phyloP scores from a whole-genome alignment of 2,888 invertebrate species.

The Hedychridium roseum region DNA sequence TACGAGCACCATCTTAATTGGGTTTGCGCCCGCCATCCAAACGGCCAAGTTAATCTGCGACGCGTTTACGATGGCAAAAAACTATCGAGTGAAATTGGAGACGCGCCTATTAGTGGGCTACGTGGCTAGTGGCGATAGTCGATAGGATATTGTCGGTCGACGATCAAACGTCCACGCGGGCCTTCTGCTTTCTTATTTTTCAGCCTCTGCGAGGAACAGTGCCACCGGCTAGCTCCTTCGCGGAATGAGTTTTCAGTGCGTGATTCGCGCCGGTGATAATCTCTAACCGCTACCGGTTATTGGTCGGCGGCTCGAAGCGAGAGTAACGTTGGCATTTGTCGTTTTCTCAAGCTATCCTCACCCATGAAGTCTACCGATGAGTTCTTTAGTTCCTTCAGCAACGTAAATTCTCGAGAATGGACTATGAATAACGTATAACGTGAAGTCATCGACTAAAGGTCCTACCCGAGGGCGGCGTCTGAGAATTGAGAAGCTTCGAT shows the following conservation, averaged over 20 bases:
- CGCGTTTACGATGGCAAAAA: slow-evolving; percentile 61
- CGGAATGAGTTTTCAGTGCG: slow-evolving; percentile 51
- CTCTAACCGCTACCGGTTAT: slow-evolving; percentile 56
- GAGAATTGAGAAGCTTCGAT: too few species aligned
- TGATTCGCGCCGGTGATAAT: slow-evolving; percentile 60
- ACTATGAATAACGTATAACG: too few species aligned
- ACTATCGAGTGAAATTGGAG: slow-evolving; percentile 61
- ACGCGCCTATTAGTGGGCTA: slow-evolving; percentile 43
- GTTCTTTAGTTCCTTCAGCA: too few species aligned
- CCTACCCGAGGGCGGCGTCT: too few species aligned
- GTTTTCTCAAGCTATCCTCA: too few species aligned
- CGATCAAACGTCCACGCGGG: slow-evolving; percentile 46
- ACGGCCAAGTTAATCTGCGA: slow-evolving; percentile 52
- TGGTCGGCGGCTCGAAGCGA: slow-evolving; percentile 24
- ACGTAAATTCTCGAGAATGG: too few species aligned
- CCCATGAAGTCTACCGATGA: too few species aligned
- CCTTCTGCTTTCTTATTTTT: slow-evolving; percentile 21
- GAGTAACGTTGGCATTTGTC: too few species aligned
- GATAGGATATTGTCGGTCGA: slow-evolving; percentile 48
- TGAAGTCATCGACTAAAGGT: too few species aligned
- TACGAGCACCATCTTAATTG: slow-evolving; percentile 46
- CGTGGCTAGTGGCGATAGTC: slow-evolving; percentile 41
- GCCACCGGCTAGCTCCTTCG: slow-evolving; percentile 20
- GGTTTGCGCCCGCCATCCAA: slow-evolving; percentile 38
- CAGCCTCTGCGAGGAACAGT: slow-evolving; percentile 22